Evolutionary conservation across 2,113 vertebrate genomes (phyloP).

Genomic region (Gymnarchus niloticus): DNA sequence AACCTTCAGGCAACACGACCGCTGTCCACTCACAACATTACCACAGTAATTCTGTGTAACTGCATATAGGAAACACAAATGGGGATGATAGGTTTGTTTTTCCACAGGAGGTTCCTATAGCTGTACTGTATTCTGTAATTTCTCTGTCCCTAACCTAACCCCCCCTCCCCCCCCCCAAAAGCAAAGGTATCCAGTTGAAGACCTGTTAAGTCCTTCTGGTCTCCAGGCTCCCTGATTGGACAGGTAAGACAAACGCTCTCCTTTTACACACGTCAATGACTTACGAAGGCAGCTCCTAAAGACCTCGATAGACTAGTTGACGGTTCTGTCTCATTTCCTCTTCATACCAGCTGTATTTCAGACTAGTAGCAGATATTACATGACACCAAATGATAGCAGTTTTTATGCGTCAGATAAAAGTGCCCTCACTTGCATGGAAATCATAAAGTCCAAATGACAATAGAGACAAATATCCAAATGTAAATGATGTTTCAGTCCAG

Average conservation of each 20-base stretch:
- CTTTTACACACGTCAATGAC: background rate
- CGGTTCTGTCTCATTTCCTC: background rate
- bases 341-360: background rate
- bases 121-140: background rate
- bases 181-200: background rate
- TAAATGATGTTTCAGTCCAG: background rate
- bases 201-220: background rate
- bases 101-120: background rate
- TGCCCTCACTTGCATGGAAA: background rate
- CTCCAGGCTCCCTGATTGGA: background rate
- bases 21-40: conserved; percentile 27
- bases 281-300: background rate
- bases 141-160: background rate
- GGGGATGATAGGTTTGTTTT: background rate
- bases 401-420: background rate
- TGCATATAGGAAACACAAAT: conserved; percentile 27
- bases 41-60: background rate
- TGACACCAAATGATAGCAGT: background rate
- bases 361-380: background rate
- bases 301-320: background rate
- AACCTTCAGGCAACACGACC: conserved; percentile 55
- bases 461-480: background rate
- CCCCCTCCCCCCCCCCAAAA: background rate
- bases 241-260: conserved; percentile 11
- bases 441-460: conserved; percentile 1